Conservation (phyloP, 2,888 invertebrate genomes). For the Nipponacmea schrenckii region DNA sequence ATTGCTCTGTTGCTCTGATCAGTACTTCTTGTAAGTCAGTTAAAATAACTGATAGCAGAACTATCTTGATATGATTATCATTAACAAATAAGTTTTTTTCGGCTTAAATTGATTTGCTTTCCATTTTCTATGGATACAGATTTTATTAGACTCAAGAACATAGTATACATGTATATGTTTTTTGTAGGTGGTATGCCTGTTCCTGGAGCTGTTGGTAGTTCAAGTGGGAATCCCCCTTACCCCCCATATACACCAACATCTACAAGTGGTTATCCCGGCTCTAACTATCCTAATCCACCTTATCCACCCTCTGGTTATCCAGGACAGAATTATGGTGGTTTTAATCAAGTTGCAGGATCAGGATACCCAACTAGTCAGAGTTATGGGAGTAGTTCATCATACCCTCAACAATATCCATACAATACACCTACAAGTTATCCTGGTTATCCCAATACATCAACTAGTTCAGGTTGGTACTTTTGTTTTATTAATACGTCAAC, state of each 20-base stretch:
- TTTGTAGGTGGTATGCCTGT: constrained; percentile 14
- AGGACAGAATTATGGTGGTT: background rate
- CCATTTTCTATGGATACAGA: too few species aligned
- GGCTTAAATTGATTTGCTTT: too few species aligned
- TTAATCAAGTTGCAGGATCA: background rate
- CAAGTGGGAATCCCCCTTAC: constrained; percentile 33
- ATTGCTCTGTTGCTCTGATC: too few species aligned
- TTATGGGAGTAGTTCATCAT: constrained; percentile 2
- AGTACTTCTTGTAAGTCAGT: too few species aligned
- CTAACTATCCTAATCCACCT: constrained; percentile 22
- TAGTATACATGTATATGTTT: background rate
- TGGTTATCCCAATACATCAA: too few species aligned
- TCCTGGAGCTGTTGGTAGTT: constrained; percentile 21
- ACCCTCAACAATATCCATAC: background rate
- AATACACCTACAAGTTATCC: background rate
- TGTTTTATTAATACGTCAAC: too few species aligned
- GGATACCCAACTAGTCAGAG: background rate
- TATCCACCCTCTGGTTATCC: constrained; percentile 32
- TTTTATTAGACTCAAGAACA: too few species aligned
- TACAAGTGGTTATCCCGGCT: background rate
- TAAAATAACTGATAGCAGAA: too few species aligned
- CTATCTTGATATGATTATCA: too few species aligned
- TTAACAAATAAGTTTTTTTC: too few species aligned
- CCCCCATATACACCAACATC: constrained; percentile 16
- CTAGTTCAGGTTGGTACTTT: too few species aligned